Conservation (phyloP, 2,888 invertebrate species). For the Ephialtes manifestator region DNA sequence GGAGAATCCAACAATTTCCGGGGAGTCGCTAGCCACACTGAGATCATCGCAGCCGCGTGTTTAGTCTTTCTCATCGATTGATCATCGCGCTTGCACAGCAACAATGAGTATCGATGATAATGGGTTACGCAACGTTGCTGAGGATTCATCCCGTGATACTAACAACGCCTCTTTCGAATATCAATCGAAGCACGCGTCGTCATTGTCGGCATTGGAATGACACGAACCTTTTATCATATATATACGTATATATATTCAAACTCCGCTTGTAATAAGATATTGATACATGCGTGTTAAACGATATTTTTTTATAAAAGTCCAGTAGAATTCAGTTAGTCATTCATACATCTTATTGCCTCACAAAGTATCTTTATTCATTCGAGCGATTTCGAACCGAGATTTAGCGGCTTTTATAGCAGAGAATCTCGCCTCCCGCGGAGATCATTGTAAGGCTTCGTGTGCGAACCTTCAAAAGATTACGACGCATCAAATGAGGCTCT, state of each 20-base stretch:
- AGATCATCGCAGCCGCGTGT: constrained; percentile 40
- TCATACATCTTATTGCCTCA: constrained; percentile 1
- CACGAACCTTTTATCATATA: constrained; percentile 31
- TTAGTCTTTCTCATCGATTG: constrained; percentile 40
- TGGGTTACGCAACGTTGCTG: background rate
- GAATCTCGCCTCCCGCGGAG: background rate
- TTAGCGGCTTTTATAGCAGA: constrained; percentile 7
- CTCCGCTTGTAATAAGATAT: background rate
- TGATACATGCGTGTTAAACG: background rate
- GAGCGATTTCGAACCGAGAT: constrained; percentile 9
- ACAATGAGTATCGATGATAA: constrained; percentile 15
- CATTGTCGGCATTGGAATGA: constrained; percentile 26
- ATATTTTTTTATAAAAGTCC: constrained; percentile 1
- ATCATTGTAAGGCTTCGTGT: constrained; percentile 13
- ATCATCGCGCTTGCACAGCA: background rate
- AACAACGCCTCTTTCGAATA: constrained; percentile 48
- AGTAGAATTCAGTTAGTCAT: background rate
- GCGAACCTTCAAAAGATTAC: constrained; percentile 23
- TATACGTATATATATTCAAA: constrained; percentile 6
- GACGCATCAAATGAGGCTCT: constrained; percentile 7
- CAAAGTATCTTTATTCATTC: constrained; percentile 5
- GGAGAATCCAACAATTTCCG: constrained; percentile 29
- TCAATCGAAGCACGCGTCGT: constrained; percentile 31
- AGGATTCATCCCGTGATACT: constrained; percentile 73
- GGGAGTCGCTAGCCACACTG: background rate